These are phyloP conservation scores for Chelonia mydas DNA, from an alignment of 2,797 vertebrate species.

Conservation along the genomic window DNA sequence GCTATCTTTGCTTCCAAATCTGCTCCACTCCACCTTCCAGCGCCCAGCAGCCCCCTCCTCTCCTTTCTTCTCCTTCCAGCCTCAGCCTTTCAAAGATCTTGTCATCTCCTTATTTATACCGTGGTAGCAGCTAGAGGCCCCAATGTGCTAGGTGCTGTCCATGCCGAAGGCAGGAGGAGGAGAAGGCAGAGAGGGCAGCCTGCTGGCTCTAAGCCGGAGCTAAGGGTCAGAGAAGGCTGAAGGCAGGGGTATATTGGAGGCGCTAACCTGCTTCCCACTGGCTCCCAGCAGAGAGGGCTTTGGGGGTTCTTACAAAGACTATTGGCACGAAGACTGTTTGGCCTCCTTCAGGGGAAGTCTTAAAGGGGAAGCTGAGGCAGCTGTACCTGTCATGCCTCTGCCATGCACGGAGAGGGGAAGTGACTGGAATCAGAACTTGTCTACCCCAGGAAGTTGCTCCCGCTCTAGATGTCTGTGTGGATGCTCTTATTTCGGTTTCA, in stretches of 20 bases:
- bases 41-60: not conserved
- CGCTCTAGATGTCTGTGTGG: not conserved
- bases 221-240: not conserved
- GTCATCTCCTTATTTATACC: not conserved
- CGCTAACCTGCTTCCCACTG: not conserved
- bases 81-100: not conserved
- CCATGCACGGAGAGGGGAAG: not conserved
- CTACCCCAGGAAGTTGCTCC: not conserved
- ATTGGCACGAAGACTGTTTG: not conserved
- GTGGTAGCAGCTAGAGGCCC: not conserved
- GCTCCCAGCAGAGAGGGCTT: not conserved
- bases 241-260: not conserved
- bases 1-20: not conserved
- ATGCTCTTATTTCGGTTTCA: not conserved
- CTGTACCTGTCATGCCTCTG: not conserved
- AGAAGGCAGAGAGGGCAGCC: not conserved
- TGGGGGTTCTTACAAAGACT: not conserved
- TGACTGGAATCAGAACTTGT: not conserved
- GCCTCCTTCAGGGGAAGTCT: not conserved
- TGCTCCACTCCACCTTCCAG: not conserved
- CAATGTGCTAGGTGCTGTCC: not conserved
- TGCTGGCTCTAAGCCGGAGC: not conserved
- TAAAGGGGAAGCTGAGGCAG: not conserved
- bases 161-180: not conserved
- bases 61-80: not conserved